phyloP scores from a whole-genome alignment of 2,888 invertebrate genomes.

The Choristoneura rosaceana region DNA sequence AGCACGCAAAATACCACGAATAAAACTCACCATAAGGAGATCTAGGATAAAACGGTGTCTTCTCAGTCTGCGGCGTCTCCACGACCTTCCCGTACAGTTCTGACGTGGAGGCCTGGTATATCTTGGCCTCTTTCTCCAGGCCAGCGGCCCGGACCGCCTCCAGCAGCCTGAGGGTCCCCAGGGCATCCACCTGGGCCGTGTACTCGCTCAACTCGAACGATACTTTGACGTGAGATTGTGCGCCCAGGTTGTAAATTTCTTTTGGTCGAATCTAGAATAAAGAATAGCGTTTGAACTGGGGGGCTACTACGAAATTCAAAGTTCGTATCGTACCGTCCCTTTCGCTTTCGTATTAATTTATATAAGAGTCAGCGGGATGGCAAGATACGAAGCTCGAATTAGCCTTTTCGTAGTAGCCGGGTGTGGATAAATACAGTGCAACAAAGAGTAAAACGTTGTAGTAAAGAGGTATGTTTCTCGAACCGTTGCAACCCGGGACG shows the following conservation, averaged over 20 bases:
- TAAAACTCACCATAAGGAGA: constrained; percentile 95
- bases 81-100: constrained; percentile 97
- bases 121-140: constrained; percentile 91
- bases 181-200: constrained; percentile 98
- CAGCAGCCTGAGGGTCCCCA: constrained; percentile 95
- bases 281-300: background rate
- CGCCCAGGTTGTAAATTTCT: constrained; percentile 99
- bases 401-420: no score
- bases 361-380: no score
- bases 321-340: no score
- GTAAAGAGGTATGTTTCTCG: no score
- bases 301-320: no score
- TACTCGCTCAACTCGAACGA: constrained; percentile 99
- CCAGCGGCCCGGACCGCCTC: constrained; percentile 97
- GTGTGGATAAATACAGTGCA: no score
- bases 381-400: no score
- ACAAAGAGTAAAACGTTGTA: no score
- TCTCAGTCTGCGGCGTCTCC: constrained; percentile 97
- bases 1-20: background rate
- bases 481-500: no score
- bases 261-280: constrained; percentile 87
- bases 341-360: no score
- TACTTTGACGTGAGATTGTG: constrained; percentile 99
- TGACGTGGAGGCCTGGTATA: constrained; percentile 98
- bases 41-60: constrained; percentile 97